Evolutionary conservation across 2,888 invertebrate genomes (phyloP), one percentile per base, ranked within the genome.

Genomic region (Drosophila phalerata): DNA sequence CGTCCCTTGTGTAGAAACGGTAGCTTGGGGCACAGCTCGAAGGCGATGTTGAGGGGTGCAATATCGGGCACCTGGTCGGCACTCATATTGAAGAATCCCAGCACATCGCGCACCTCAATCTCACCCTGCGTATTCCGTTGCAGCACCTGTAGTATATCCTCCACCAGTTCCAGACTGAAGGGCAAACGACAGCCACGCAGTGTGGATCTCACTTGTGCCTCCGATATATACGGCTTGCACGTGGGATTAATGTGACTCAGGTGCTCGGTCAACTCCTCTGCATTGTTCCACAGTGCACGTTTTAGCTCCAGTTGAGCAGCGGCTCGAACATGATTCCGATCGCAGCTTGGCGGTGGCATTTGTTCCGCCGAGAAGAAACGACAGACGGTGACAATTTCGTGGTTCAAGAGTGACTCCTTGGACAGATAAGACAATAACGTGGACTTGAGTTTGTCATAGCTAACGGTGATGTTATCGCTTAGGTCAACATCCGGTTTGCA

Each of bases 371-470:
- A 95, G 91, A 96, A 97, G 77, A 94, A 93, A 74, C 97, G 94
- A 13, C 96, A 95, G 10, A 97, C 92, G 0, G 97, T 96, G 4
- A 97, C 93, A 90, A 96, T 96, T 92, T 97, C 97, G 73, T 97
- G 97, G 85, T 97, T 96, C 93, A 96, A 94, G 55, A 96, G 93
- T 10, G 73, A 48, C 22, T 89, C 84, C 70, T 83, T 89, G n/a
- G 70, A 28, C 13, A 89, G 66, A 48, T 70, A 81, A 79, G 94
- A 94, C 80, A 94, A 94, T 43, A 97, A 84, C 3, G 95, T 95
- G 84, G 95, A 93, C 80, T 96, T 89, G 0, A 93, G 70, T 0
- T 89, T 89, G 15, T 92, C 91, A 30, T 89, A 93, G 63, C 77
- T 79, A 25, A 93, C 81, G 22, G 85, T 78, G 52, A 69, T 75